A percentile compares a stretch with the other conserved stretches of the same genome.
These are phyloP conservation scores for Eledona agricola DNA, from an alignment of 2,888 invertebrate genomes.

Conservation along the genomic window DNA sequence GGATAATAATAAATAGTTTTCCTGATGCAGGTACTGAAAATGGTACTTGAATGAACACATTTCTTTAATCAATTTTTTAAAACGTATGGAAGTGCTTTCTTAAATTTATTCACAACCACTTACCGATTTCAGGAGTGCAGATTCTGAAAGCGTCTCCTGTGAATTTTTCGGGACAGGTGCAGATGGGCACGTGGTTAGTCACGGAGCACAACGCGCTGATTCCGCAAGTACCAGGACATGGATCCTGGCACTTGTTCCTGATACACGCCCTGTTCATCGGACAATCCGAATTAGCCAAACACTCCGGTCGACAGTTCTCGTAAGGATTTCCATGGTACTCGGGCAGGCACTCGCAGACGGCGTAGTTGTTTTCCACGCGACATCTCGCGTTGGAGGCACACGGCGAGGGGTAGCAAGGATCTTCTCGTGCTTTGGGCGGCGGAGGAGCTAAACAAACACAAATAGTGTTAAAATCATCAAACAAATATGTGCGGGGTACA, in stretches of 20 bases:
- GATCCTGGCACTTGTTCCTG: constrained; percentile 84
- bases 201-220: constrained; percentile 80
- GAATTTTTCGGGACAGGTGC: constrained; percentile 67
- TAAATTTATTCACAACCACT: constrained; percentile 41
- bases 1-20: too few relatives aligned
- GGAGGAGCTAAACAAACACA: constrained; percentile 60
- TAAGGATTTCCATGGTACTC: constrained; percentile 81
- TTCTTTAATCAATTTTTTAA: too few relatives aligned
- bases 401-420: constrained; percentile 84
- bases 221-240: constrained; percentile 85
- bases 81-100: too few relatives aligned
- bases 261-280: constrained; percentile 82
- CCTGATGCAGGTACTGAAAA: too few relatives aligned
- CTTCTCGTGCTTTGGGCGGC: constrained; percentile 55
- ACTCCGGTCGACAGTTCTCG: constrained; percentile 82
- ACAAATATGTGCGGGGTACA: constrained; percentile 3
- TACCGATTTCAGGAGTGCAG: constrained; percentile 60
- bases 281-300: constrained; percentile 86
- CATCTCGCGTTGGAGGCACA: constrained; percentile 85
- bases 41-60: too few relatives aligned
- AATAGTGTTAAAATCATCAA: constrained; percentile 20
- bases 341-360: constrained; percentile 77
- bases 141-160: constrained; percentile 67
- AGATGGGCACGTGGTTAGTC: constrained; percentile 73
- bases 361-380: constrained; percentile 72